A percentile compares a stretch with the other conserved stretches of the same genome.
These are phyloP conservation scores for Heterodera schachtii DNA, from an alignment of 1,140 invertebrate species.

Conservation along the genomic window DNA sequence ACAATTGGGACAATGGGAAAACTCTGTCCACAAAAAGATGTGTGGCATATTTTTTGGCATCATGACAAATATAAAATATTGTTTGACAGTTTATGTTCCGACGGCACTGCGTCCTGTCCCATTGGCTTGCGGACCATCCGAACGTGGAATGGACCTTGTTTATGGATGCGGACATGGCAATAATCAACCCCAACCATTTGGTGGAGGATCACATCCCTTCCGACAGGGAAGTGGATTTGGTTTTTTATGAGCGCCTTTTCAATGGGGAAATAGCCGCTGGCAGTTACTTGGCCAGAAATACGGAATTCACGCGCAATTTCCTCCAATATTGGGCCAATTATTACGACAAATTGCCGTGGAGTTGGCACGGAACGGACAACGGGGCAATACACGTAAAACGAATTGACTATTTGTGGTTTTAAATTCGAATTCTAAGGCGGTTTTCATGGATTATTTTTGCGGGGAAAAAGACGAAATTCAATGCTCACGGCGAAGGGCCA, in stretches of 20 bases:
- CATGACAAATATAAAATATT: no score
- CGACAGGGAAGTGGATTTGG: conserved; percentile 29
- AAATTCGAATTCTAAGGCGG: conserved; percentile 40
- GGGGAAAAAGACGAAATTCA: background rate
- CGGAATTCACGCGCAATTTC: conserved; percentile 38
- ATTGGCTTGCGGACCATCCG: conserved; percentile 32
- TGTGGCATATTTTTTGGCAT: no score
- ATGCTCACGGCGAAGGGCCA: conserved; percentile 13
- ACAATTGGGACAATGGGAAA: conserved; percentile 2
- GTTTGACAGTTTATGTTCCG: conserved; percentile 53
- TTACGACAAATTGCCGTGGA: conserved; percentile 40
- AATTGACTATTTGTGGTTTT: conserved; percentile 22
- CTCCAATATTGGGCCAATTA: conserved; percentile 44
- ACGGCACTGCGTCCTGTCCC: conserved; percentile 48
- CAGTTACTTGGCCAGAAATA: conserved; percentile 46
- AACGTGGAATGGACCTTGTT: conserved; percentile 47
- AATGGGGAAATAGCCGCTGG: conserved; percentile 54
- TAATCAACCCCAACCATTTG: conserved; percentile 52
- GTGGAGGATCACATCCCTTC: conserved; percentile 46
- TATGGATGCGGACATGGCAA: conserved; percentile 55
- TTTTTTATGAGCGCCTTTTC: conserved; percentile 52
- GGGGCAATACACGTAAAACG: conserved; percentile 54
- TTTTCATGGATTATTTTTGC: conserved; percentile 48
- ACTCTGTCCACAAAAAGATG: conserved; percentile 35
- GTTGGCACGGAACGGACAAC: conserved; percentile 57